Percentiles rank a stretch among this genome's conserved stretches.
These are phyloP conservation scores for Aromia moschata DNA, from an alignment of 2,888 invertebrate genomes.

Conservation along the genomic window DNA sequence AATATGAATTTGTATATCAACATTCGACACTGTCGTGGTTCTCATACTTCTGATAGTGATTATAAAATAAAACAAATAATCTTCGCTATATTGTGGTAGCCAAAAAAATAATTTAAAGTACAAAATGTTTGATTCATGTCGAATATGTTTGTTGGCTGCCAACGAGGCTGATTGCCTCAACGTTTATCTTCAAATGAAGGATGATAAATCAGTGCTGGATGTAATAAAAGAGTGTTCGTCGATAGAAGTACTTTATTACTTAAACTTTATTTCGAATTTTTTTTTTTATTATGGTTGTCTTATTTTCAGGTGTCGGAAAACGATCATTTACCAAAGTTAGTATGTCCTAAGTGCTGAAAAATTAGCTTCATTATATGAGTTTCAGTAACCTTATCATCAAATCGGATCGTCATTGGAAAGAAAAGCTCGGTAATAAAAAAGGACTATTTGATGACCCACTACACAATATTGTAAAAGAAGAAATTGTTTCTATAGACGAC, in stretches of 20 bases:
- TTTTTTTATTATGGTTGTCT: not conserved
- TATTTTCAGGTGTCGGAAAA: constrained; percentile 20
- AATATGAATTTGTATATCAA: too few species aligned
- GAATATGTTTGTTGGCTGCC: not conserved
- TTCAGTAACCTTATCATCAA: constrained; percentile 19
- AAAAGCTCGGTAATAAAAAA: not conserved
- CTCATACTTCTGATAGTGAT: too few species aligned
- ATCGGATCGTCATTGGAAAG: constrained; percentile 15
- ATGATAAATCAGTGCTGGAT: constrained; percentile 11
- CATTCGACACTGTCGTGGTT: too few species aligned
- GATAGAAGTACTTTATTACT: not conserved
- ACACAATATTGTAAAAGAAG: not conserved
- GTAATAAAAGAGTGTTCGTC: constrained; percentile 12
- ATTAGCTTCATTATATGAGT: constrained; percentile 16
- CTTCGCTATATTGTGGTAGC: too few species aligned
- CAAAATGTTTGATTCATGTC: not conserved
- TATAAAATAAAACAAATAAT: too few species aligned
- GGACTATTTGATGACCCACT: not conserved
- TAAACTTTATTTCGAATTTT: not conserved
- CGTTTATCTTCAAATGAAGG: not conserved
- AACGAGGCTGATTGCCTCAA: not conserved
- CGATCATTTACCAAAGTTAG: constrained; percentile 23
- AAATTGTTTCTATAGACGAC: not conserved
- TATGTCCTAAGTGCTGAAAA: constrained; percentile 22
- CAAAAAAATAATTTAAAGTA: too few species aligned